phyloP scores from a whole-genome alignment of 2,888 invertebrate species.

The Phengaris alcon region DNA sequence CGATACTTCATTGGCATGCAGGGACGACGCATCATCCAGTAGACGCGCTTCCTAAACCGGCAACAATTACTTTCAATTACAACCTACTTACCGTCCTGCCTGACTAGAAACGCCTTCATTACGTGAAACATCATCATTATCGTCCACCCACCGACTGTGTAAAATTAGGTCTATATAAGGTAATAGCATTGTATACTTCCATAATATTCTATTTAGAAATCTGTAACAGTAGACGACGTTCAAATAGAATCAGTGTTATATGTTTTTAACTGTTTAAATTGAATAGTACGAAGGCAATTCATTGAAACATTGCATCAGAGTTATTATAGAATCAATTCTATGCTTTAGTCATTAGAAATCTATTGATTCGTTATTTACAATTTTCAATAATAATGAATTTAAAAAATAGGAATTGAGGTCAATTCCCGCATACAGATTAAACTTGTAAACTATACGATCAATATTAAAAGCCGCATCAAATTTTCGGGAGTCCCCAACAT shows the following conservation, averaged over 20 bases:
- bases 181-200: not conserved
- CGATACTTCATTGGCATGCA: slow-evolving; percentile 25
- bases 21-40: slow-evolving; percentile 19
- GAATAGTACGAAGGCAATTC: not conserved
- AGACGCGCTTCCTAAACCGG: slow-evolving; percentile 20
- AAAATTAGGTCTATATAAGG: not conserved
- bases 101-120: slow-evolving; percentile 31
- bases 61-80: slow-evolving; percentile 30
- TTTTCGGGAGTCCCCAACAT: slow-evolving; percentile 43
- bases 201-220: not conserved
- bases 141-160: not conserved
- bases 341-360: not conserved
- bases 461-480: slow-evolving; percentile 36
- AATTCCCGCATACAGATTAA: not conserved
- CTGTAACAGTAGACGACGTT: not conserved
- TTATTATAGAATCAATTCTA: slow-evolving; percentile 7
- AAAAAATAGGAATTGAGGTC: too few species aligned
- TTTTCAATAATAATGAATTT: not conserved
- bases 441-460: not conserved
- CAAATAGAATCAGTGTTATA: not conserved
- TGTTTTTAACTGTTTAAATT: not conserved
- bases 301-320: slow-evolving; percentile 8
- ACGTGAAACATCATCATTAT: slow-evolving; percentile 23
- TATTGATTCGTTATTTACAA: not conserved
- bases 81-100: slow-evolving; percentile 23